phyloP scores from a whole-genome alignment of 2,888 invertebrate genomes.

The Leptinotarsa juncta region DNA sequence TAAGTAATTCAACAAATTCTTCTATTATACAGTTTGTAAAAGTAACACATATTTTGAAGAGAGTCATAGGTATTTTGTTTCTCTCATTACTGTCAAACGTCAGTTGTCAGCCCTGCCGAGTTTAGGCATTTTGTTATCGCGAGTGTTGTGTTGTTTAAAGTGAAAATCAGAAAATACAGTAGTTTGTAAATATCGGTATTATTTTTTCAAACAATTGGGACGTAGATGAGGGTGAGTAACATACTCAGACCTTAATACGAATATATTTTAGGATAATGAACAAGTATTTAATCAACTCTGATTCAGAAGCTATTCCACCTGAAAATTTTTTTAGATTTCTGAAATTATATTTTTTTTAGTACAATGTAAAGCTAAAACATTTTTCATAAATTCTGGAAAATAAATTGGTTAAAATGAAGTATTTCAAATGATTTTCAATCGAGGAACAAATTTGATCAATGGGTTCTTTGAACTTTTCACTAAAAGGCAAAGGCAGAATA shows the following conservation, averaged over 20 bases:
- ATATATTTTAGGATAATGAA: not conserved
- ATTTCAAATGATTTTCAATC: not conserved
- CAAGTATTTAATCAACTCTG: not conserved
- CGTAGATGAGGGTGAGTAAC: constrained; percentile 12
- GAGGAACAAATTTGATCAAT: not conserved
- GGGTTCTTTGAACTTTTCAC: constrained; percentile 19
- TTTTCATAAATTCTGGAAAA: not conserved
- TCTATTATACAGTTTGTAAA: too few relatives aligned
- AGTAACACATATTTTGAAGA: too few relatives aligned
- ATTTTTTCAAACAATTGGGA: constrained; percentile 14
- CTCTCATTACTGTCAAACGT: not conserved
- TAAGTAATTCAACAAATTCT: too few relatives aligned
- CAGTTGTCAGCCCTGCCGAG: constrained; percentile 12
- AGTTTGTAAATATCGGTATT: constrained; percentile 13
- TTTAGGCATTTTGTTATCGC: constrained; percentile 5
- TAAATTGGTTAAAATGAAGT: not conserved
- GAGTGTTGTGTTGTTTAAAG: constrained; percentile 15
- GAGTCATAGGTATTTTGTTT: too few relatives aligned
- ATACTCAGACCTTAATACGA: not conserved
- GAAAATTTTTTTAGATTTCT: not conserved
- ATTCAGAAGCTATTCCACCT: constrained; percentile 8
- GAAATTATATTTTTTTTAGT: constrained; percentile 15
- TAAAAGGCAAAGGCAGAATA: not conserved
- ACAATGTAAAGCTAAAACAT: not conserved
- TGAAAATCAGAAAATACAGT: constrained; percentile 6